Base-by-base conservation (phyloP, 2,888 invertebrate genomes). In the Sarcophaga rosellei region DNA sequence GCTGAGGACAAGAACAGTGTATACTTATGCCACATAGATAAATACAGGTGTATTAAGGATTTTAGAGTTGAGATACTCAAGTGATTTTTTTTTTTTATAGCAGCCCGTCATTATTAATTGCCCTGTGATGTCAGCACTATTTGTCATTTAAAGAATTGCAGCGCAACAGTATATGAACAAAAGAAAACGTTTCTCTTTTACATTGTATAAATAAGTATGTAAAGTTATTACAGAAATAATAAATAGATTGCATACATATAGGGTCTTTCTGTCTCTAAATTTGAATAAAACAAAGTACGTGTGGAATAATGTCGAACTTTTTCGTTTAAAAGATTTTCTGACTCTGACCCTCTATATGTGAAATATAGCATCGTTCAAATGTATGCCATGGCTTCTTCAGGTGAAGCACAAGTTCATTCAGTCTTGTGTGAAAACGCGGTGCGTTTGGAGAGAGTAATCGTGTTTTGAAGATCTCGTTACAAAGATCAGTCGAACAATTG, bases 31-130 rank as follows among this genome's bases (percentile, higher is more conserved):
- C 8, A 35, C 35, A 45, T 20, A 69, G 68, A 61, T 47, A 35
- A 65, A 75, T 70, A 80, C 84, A 84, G 79, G 79, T 84, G 84
- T 74, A 65, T 70, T n/a, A 5, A 17, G 6, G 53, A 20, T 78
- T 78, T 62, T 15, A 57, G 20, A 10, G 21, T 21, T 35, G 45
- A 23, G 59, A 15, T 66, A 73, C 59, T 23, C 68, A 69, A 75
- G 21, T 53, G 53, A 69, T 69, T 75, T 69, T 35, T 25, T 35
- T 25, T 35, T 35, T 35, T 35, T 35, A 35, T 35, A 17, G 63
- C 59, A 35, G 66, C 61, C 59, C 59, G 6, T 17, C 61, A 35
- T 74, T 74, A 81, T 74, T 81, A 61, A 68, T 62, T 65, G 61
- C 20, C 63, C 61, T 21, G 10, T 8, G 35, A 21, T 53, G 47